Evolutionary conservation across 1,140 invertebrate species (phyloP), one percentile per base, ranked within the genome.

Genomic region (Cryptotermes secundus): DNA sequence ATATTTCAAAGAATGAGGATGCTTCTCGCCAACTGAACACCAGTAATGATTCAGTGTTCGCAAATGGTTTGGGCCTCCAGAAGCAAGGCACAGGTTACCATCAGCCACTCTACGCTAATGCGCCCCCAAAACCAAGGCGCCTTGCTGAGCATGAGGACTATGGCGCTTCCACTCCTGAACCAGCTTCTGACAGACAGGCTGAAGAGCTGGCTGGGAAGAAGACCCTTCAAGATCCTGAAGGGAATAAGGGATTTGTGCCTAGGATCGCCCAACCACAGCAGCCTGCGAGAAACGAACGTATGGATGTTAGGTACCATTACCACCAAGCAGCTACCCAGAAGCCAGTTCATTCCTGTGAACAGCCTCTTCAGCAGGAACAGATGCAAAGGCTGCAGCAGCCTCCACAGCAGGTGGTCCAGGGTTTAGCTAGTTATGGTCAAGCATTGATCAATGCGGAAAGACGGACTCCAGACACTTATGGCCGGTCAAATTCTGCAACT

Each of bases 71-170:
- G 83, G 53, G 45, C 14, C 22, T 16, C 24, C 36, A 38, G 82
- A 38, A 65, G 38, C 38, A 82, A 31, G 36, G 35, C 7, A 0
- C 42, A 3, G 81, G 35, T 22, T 53, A 12, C 53, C 42, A 87
- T 35, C 94, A 95, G 86, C 96, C 96, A 0, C 91, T 97, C 3
- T 98, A 98, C 88, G 96, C 95, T 12, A 98, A 97, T 90, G 96
- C 96, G 4, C 96, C 96, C 12, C 96, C 96, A 1, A 97, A 97
- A 89, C 96, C 96, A 1, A 91, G 95, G 88, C 91, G 96, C 59
- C 86, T 93, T n/a, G 88, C 87, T 10, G 90, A 91, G 31, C 93
- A 93, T 6, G 93, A 93, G 65, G 95, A 96, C 85, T 90, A 89
- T 26, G 93, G 93, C 36, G 95, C 94, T 86, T 93, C 93, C 65